Percentiles rank a stretch among this genome's conserved stretches.
phyloP scores from a whole-genome alignment of 2,888 invertebrate species.

The Halictus quadricinctus region DNA sequence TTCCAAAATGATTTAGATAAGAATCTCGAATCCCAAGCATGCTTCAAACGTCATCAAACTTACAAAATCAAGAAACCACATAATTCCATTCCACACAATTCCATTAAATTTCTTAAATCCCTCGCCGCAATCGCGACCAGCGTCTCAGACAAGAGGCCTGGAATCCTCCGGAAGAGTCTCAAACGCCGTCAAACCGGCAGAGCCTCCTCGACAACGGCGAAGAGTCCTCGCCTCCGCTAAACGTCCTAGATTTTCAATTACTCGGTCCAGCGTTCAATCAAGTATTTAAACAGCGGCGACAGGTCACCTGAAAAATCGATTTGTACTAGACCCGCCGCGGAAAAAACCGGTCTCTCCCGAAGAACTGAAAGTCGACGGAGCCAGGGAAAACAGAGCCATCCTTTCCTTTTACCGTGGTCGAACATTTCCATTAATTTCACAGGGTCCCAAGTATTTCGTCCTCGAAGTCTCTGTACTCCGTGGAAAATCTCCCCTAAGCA shows the following conservation, averaged over 20 bases:
- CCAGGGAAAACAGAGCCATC: background rate
- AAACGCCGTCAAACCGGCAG: background rate
- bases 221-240: background rate
- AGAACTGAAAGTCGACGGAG: background rate
- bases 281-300: background rate
- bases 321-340: background rate
- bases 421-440: constrained; percentile 5
- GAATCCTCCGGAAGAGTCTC: background rate
- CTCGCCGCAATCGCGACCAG: background rate
- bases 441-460: background rate
- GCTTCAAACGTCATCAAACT: background rate
- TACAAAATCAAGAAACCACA: background rate
- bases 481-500: background rate
- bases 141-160: background rate
- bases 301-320: background rate
- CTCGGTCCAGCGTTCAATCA: background rate
- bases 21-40: background rate
- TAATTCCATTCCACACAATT: background rate
- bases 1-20: background rate
- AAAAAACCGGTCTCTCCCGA: background rate
- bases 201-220: background rate
- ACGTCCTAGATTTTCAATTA: background rate
- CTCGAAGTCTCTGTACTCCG: background rate
- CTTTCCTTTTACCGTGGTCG: constrained; percentile 3
- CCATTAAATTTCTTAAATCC: background rate